A percentile compares a stretch with the other conserved stretches of the same genome.
phyloP scores from a whole-genome alignment of 2,888 invertebrate genomes.

The Byasa hedistus region DNA sequence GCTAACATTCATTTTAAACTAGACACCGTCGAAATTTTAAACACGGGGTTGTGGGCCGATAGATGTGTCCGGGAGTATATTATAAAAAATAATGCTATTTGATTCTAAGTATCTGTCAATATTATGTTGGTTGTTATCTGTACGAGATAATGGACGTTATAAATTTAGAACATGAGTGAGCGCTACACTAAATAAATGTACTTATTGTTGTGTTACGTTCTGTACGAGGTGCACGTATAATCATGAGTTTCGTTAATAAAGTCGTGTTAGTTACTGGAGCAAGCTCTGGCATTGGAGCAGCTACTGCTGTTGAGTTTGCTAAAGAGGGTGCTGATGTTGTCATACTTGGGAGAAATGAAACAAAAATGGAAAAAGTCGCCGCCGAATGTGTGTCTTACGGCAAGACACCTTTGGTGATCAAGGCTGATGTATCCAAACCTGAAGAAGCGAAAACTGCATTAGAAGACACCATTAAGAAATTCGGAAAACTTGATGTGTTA shows the following conservation, averaged over 20 bases:
- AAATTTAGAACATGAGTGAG: background rate
- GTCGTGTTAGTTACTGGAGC: constrained; percentile 51
- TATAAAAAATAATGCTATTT: too few species aligned
- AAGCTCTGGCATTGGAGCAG: constrained; percentile 56
- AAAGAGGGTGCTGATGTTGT: constrained; percentile 47
- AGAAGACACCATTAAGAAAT: constrained; percentile 38
- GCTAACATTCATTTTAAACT: too few species aligned
- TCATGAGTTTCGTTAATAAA: constrained; percentile 44
- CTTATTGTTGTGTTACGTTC: background rate
- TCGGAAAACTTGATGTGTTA: constrained; percentile 43
- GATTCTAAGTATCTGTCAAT: background rate
- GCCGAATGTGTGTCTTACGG: constrained; percentile 33
- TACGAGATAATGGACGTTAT: background rate
- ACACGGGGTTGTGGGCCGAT: too few species aligned
- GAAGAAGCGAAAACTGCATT: constrained; percentile 38
- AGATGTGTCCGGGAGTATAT: too few species aligned
- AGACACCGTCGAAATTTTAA: too few species aligned
- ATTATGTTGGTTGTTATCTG: background rate
- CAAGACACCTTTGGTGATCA: constrained; percentile 35
- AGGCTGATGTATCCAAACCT: constrained; percentile 41
- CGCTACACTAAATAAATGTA: background rate
- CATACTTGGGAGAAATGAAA: constrained; percentile 47
- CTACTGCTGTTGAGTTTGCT: constrained; percentile 45
- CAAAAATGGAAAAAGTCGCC: constrained; percentile 39
- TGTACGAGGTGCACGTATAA: background rate